Evolutionary conservation across 2,888 invertebrate species (phyloP), one percentile per base, ranked within the genome.

Genomic region (Drosophila anomalata): DNA sequence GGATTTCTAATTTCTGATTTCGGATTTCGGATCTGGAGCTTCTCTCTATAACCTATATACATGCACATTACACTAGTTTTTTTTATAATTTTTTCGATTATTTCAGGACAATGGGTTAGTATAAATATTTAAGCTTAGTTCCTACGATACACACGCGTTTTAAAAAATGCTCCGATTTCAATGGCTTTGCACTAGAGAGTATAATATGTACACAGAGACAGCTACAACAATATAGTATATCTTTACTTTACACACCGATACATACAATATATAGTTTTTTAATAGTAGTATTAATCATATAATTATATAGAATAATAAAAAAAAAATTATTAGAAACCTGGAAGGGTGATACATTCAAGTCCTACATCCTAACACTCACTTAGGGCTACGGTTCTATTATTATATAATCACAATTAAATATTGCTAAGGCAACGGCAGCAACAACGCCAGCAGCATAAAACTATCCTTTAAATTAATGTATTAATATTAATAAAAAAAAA

Each of bases 401-500:
- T 84, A 87, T 53, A 73, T 88, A 83, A 83, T 83, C 83, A 83
- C 83, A 83, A 88, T 75, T 73, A 80, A 73, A 87, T 87, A 83
- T 88, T 83, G 83, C 83, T 73, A 77, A 66, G 70, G 9, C 41
- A 52, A 47, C 52, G 60, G 17, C 71, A 47, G 51, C 60, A 48
- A 22, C 44, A 55, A 41, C 50, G 42, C 65, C 17, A 17, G 17
- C 17, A 17, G 61, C 65, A 68, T 53, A 65, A 68, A 74, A 68
- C 68, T 68, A 75, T 76, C 74, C 6, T 17, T 41, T 17, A 8
- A 75, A 67, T 62, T 67, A 29, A 9, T 29, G 9, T 29, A 8
- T 55, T 65, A 62, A 50, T 47, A 50, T 17, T 17, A 17, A 17
- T 17, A 17, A 17, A 54, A 65, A 73, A 80, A 76, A 78, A 76